A percentile compares a stretch with the other conserved stretches of the same genome.
phyloP scores from a whole-genome alignment of 2,888 invertebrate genomes.

The Neocrepidodera transversa region DNA sequence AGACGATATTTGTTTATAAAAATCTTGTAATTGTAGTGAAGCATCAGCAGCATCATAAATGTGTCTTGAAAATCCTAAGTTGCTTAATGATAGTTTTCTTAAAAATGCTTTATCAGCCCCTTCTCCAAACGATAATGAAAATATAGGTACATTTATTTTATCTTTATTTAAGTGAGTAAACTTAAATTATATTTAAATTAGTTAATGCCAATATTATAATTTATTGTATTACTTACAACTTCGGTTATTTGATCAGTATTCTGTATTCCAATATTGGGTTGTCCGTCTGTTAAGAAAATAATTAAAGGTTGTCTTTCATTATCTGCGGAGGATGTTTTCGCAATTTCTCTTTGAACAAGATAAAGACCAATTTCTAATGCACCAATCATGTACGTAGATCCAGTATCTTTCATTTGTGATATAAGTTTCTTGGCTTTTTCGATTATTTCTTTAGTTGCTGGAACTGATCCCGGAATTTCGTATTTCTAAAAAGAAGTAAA shows the following conservation, averaged over 20 bases:
- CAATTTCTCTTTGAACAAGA: conserved; percentile 41
- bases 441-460: conserved; percentile 64
- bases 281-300: conserved; percentile 72
- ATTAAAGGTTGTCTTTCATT: conserved; percentile 62
- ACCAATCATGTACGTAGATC: conserved; percentile 72
- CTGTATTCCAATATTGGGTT: conserved; percentile 68
- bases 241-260: conserved; percentile 60
- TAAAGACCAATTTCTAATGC: conserved; percentile 57
- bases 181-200: conserved; percentile 14
- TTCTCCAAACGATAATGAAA: conserved; percentile 71
- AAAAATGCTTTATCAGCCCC: conserved; percentile 71
- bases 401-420: conserved; percentile 63
- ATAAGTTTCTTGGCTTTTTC: conserved; percentile 66
- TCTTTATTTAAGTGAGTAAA: conserved; percentile 13
- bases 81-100: conserved; percentile 67
- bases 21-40: conserved; percentile 68
- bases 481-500: conserved; percentile 6
- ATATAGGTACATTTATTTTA: conserved; percentile 60
- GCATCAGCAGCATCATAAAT: conserved; percentile 75
- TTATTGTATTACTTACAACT: conserved; percentile 9
- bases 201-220: too few species aligned
- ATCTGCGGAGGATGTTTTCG: conserved; percentile 25
- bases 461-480: conserved; percentile 41
- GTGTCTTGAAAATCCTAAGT: conserved; percentile 70
- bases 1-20: conserved; percentile 71